phyloP scores from a whole-genome alignment of 2,113 vertebrate genomes.

The Noctilio leporinus region DNA sequence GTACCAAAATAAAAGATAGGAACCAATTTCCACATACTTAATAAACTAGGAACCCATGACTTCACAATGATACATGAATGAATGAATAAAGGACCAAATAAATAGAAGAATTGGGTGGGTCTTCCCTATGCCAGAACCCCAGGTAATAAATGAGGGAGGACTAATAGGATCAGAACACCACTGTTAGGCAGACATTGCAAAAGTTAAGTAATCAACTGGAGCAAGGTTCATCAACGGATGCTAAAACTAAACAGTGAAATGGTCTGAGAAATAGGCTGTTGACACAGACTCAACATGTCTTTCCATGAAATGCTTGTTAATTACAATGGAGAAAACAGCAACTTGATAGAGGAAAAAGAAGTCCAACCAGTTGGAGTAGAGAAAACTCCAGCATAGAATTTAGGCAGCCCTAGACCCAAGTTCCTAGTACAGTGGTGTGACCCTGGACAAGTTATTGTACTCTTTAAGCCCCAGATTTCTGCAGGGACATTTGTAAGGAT shows the following conservation, averaged over 20 bases:
- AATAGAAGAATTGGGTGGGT: background rate
- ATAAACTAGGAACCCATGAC: rapidly evolving
- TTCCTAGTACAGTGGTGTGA: background rate
- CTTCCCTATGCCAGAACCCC: background rate
- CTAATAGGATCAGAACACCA: background rate
- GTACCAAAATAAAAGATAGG: rapidly evolving
- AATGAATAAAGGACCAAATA: background rate
- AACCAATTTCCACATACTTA: background rate
- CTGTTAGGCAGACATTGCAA: rapidly evolving
- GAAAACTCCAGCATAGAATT: background rate
- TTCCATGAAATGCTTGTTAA: background rate
- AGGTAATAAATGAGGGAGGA: rapidly evolving
- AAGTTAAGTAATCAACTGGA: background rate
- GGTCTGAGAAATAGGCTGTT: background rate
- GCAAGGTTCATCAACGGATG: too few species aligned
- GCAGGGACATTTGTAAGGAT: background rate
- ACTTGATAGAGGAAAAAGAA: background rate
- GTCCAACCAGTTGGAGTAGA: too few species aligned
- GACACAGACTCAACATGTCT: rapidly evolving
- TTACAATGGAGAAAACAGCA: background rate
- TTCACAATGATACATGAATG: background rate
- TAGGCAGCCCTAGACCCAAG: background rate
- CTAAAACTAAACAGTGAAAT: background rate
- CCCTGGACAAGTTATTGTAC: too few species aligned
- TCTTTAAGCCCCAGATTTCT: background rate